These are phyloP conservation scores for Brachionus asplanchnoidis DNA, from an alignment of 1,140 invertebrate genomes.

Conservation along the genomic window DNA sequence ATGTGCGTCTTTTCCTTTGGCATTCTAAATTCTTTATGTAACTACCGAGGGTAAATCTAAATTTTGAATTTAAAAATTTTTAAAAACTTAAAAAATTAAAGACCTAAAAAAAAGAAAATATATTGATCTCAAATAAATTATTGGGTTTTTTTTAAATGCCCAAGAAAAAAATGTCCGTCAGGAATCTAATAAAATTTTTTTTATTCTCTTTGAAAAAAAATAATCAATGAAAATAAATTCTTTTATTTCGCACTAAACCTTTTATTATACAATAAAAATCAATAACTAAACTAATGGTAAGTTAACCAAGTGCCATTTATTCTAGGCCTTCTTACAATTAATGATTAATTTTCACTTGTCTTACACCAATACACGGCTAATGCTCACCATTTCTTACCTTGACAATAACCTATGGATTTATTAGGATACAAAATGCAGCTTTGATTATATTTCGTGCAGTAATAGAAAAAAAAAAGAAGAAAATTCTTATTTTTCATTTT, in stretches of 20 bases:
- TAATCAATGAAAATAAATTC: too few species aligned
- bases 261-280: too few species aligned
- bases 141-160: too few species aligned
- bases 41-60: conserved; percentile 32
- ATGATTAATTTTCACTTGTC: neutral
- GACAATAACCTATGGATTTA: neutral
- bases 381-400: neutral
- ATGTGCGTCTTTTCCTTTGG: conserved; percentile 84
- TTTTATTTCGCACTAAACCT: too few species aligned
- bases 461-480: neutral
- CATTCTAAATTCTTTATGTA: conserved; percentile 49
- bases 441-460: neutral
- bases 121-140: too few species aligned
- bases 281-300: too few species aligned
- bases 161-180: too few species aligned
- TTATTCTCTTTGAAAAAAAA: too few species aligned
- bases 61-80: neutral
- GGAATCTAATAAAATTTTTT: too few species aligned
- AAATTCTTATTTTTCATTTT: neutral
- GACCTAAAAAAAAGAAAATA: conserved; percentile 61
- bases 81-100: conserved; percentile 62
- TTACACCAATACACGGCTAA: neutral
- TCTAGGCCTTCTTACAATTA: too few species aligned
- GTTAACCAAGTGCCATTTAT: too few species aligned
- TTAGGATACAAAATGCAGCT: neutral